Evolutionary conservation across 2,113 vertebrate genomes (phyloP).

Genomic region (Coryphaenoides rupestris): DNA sequence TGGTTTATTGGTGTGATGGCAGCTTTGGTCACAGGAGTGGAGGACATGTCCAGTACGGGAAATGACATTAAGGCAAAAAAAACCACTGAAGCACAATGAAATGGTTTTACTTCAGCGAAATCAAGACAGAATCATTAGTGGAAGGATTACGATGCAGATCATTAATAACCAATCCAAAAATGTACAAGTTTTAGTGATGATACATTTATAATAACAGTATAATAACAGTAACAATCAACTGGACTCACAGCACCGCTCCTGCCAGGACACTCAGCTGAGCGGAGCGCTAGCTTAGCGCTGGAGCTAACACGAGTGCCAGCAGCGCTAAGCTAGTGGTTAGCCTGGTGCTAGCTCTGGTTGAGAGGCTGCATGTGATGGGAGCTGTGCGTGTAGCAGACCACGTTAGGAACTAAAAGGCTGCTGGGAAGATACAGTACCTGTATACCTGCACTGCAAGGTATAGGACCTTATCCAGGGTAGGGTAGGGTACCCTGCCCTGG

Average conservation of each 20-base stretch:
- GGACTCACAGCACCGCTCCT: no score
- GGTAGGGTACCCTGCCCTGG: neutral
- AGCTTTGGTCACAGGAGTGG: constrained; percentile 67
- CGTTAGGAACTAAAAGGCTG: neutral
- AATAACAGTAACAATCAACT: constrained; percentile 30
- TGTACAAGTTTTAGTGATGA: constrained; percentile 49
- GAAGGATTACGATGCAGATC: constrained; percentile 64
- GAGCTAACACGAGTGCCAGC: no score
- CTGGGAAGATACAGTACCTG: neutral
- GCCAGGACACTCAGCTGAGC: neutral
- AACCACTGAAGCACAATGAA: constrained; percentile 78
- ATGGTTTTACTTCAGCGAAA: constrained; percentile 30
- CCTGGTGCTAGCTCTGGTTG: no score
- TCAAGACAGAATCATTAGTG: constrained; percentile 66
- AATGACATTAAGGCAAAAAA: constrained; percentile 89
- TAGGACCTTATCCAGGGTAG: neutral
- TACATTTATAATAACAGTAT: constrained; percentile 41
- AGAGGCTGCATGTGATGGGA: no score
- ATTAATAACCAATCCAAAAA: constrained; percentile 55
- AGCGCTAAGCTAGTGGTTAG: neutral
- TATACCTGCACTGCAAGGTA: neutral
- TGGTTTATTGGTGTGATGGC: constrained; percentile 24
- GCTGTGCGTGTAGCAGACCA: neutral
- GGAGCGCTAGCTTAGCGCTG: neutral
- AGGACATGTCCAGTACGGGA: constrained; percentile 75